Evolutionary conservation across 1,140 invertebrate species (phyloP).

Genomic region (Drosophila seguyi): DNA sequence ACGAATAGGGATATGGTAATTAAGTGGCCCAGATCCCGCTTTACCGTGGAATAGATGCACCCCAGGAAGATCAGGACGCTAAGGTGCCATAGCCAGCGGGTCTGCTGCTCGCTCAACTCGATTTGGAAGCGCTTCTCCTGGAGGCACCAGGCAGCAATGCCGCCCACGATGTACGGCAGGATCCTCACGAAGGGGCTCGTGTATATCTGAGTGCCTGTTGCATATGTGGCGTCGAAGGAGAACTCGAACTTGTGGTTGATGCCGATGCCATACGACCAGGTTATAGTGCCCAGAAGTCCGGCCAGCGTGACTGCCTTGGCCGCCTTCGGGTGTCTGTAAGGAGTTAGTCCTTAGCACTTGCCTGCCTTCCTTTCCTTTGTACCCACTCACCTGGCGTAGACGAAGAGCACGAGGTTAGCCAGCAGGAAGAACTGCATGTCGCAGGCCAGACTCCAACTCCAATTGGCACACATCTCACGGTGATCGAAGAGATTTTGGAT

Average conservation of each 20-base stretch:
- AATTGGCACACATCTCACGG: conserved; percentile 89
- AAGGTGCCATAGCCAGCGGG: conserved; percentile 69
- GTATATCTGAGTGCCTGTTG: conserved; percentile 76
- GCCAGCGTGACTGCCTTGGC: conserved; percentile 46
- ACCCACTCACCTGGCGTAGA: conserved; percentile 86
- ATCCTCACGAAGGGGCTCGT: conserved; percentile 80
- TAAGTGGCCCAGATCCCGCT: conserved; percentile 69
- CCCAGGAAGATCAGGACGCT: conserved; percentile 58
- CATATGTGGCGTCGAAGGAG: conserved; percentile 74
- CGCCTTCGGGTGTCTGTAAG: conserved; percentile 53
- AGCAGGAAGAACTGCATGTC: conserved; percentile 93
- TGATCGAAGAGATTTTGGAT: conserved; percentile 88
- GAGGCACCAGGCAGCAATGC: conserved; percentile 71
- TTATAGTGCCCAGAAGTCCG: conserved; percentile 54
- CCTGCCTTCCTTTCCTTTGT: too few species aligned
- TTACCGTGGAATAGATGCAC: conserved; percentile 74
- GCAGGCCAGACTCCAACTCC: conserved; percentile 93
- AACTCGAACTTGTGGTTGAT: conserved; percentile 69
- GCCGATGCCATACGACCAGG: conserved; percentile 68
- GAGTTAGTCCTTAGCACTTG: background rate
- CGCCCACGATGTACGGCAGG: conserved; percentile 76
- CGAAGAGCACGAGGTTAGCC: conserved; percentile 85
- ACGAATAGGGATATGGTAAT: conserved; percentile 67
- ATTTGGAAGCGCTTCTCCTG: conserved; percentile 45
- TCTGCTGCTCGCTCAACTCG: conserved; percentile 57